phyloP scores from a whole-genome alignment of 2,888 invertebrate species.

The Melanophora roralis region DNA sequence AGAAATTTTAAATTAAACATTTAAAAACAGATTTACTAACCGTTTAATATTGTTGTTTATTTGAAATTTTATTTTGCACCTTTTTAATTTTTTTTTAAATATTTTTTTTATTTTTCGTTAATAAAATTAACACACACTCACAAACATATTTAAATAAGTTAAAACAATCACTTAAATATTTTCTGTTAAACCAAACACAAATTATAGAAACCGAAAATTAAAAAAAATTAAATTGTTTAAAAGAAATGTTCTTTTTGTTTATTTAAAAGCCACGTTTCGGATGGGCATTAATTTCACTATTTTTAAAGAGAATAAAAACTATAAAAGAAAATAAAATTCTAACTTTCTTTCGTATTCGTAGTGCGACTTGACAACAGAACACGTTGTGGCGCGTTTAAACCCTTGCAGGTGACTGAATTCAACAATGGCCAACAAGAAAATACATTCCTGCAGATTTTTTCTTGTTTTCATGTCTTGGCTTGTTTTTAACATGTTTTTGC shows the following conservation, averaged over 20 bases:
- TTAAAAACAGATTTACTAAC: slow-evolving; percentile 28
- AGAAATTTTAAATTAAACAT: neutral
- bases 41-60: neutral
- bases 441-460: slow-evolving; percentile 41
- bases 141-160: too few relatives aligned
- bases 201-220: too few relatives aligned
- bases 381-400: slow-evolving; percentile 63
- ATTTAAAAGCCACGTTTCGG: slow-evolving; percentile 4
- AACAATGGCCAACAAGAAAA: slow-evolving; percentile 58
- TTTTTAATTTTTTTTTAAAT: too few relatives aligned
- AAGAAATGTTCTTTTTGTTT: neutral
- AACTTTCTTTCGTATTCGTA: slow-evolving; percentile 31
- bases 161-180: too few relatives aligned
- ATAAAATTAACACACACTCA: neutral
- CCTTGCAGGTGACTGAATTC: slow-evolving; percentile 65
- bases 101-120: neutral
- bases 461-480: neutral
- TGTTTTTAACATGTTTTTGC: neutral
- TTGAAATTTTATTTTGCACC: too few relatives aligned
- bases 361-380: slow-evolving; percentile 36
- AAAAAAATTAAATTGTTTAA: neutral
- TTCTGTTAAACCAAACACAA: too few relatives aligned
- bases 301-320: neutral
- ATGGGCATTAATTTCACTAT: neutral
- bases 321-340: neutral